Base-by-base conservation (phyloP, 2,113 vertebrate genomes). In the Thalassarche chlororhynchos region DNA sequence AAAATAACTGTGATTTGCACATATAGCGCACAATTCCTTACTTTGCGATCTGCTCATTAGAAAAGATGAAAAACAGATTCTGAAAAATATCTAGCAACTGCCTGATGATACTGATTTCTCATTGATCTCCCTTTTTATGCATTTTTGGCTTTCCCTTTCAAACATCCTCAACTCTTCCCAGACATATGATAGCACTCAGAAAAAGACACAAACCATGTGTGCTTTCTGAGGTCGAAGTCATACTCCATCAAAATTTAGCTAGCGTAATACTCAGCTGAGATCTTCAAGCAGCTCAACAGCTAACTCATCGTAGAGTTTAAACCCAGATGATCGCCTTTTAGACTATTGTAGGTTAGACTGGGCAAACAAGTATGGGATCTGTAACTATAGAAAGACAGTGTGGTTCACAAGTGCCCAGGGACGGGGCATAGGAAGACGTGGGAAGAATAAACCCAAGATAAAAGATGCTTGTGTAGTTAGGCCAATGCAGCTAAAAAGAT, bases 61-160 rank as follows among this genome's bases (percentile, higher is more conserved):
- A 90, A 83, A 12, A 79, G 28, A 72, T 5, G 31, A 84, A 82
- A 85, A 74, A 40, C 6, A 71, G 21, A 74, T 51, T 66, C 42
- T 66, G 70, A 60, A 60, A 84, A 84, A 26, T 5, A 68, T 18
- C 13, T 70, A 54, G 18, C 49, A 85, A 60, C 15, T 58, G 11
- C 31, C 1, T 2, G 8, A 31, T 44, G 4, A 76, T 12, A n/a
- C 20, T 21, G 29, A 51, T 76, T 47, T 44, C 47, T 71, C 12
- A 25, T n/a, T 8, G 8, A 28, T 15, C 52, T 47, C 17, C 46
- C 8, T 64, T 36, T 64, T 31, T 24, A 51, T 0, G 0, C 3
- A 31, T 68, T 87, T 96, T 65, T 83, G 0, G 5, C 38, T 69
- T 79, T 82, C 17, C 7, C 54, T 84, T 81, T 8, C 17, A 61